Base-by-base conservation (phyloP, 2,797 vertebrate species). In the Heterohyrax brucei region DNA sequence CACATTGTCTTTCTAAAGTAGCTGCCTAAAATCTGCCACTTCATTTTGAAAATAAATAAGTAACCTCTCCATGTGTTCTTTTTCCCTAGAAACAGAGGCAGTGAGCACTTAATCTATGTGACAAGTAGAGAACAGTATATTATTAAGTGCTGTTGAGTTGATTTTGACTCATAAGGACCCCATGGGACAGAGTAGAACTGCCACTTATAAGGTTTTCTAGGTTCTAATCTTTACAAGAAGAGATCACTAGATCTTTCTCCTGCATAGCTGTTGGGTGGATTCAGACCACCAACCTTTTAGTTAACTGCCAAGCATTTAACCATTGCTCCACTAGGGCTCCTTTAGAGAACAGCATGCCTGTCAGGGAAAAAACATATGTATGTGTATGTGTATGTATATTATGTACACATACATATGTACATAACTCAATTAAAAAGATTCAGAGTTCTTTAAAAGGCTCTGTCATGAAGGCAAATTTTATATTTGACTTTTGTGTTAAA, bases 1-100 rank as follows among this genome's bases (percentile, higher is more conserved):
- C 21, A 10, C 13, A 39, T 22, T 76, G 28, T 64, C 75, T 24
- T 91, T 91, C 85, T 62, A 33, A 94, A 93, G 84, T 86, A 94
- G 64, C 22, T 59, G n/a, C 84, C 39, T 92, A 61, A 91, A 91
- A 77, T 39, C 30, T 93, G 28, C 62, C 44, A 70, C 3, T 81
- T 19, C n/a, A 62, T 77, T 80, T 89, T 73, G 72, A 93, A 89
- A 95, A 84, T 72, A 86, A 92, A 28, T 87, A 90, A 93, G 66
- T 80, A 73, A 24, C 6, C 46, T 93, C 0, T 84, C 21, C 59
- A 14, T 39, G 56, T 73, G 28, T 50, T 89, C 18, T 83, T 62
- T 77, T 95, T 91, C 33, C 48, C 92, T 82, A 93, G 89, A 94
- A 91, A 93, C n/a, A 89, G 28, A 85, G 46, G 82, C 96, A 94